Conservation (phyloP, 2,888 invertebrate species). For the Phrixothrix hirtus region DNA sequence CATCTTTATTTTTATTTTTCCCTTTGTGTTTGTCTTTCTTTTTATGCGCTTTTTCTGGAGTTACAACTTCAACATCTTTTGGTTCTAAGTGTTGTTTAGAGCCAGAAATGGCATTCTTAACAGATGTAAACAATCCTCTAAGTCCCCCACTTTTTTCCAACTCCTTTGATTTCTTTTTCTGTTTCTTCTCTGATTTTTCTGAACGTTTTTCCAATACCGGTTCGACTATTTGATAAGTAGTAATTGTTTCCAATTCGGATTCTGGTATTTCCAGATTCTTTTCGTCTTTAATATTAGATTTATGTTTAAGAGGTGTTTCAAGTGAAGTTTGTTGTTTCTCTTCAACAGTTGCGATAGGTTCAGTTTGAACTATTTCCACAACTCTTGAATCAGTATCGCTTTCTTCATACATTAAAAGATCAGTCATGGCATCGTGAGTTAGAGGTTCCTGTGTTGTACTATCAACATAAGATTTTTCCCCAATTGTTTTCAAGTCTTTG, state of each 20-base stretch:
- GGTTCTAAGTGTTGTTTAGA: slow-evolving; percentile 31
- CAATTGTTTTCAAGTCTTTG: too few species aligned
- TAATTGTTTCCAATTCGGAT: too few species aligned
- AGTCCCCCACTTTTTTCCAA: slow-evolving; percentile 37
- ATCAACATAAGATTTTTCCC: too few species aligned
- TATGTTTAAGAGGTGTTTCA: background rate
- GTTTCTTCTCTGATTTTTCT: slow-evolving; percentile 28
- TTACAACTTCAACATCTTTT: slow-evolving; percentile 23
- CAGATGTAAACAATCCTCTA: slow-evolving; percentile 41
- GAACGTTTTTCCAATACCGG: slow-evolving; percentile 23
- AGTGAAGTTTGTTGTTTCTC: background rate
- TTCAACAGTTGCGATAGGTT: too few species aligned
- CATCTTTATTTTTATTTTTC: slow-evolving; percentile 5
- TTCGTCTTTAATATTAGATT: background rate
- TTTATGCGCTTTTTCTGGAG: slow-evolving; percentile 9
- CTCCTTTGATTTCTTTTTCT: slow-evolving; percentile 32
- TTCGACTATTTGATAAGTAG: too few species aligned
- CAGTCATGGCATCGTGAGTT: too few species aligned
- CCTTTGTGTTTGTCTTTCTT: slow-evolving; percentile 15
- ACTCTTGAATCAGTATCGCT: too few species aligned
- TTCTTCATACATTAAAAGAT: too few species aligned
- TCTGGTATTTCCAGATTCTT: background rate
- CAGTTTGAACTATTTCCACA: too few species aligned
- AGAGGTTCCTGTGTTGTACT: too few species aligned
- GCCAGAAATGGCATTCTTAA: slow-evolving; percentile 41